Conservation (phyloP, 2,113 vertebrate species). For the Neolamprologus kungweensis region DNA sequence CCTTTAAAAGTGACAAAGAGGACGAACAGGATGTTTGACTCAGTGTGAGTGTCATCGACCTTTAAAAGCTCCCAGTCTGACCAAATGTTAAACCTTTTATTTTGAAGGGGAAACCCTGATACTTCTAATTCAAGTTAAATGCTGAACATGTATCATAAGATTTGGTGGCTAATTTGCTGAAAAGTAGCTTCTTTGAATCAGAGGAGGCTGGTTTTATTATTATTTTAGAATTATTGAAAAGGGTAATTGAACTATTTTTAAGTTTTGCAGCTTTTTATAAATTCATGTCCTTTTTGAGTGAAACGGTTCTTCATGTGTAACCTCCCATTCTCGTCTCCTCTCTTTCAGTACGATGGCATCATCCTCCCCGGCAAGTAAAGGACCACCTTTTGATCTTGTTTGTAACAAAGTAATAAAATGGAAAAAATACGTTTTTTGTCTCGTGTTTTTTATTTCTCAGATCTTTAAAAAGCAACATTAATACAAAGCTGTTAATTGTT, state of each 20-base stretch:
- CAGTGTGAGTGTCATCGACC: rapidly evolving
- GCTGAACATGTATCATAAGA: neutral
- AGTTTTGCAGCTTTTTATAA: rapidly evolving
- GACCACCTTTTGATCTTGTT: conserved; percentile 58
- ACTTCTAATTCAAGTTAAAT: neutral
- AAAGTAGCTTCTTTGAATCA: rapidly evolving
- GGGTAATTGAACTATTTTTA: neutral
- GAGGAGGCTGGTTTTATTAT: rapidly evolving
- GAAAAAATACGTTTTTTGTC: conserved; percentile 68
- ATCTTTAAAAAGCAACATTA: neutral
- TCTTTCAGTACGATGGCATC: conserved; percentile 90
- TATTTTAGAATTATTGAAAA: neutral
- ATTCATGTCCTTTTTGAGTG: rapidly evolving
- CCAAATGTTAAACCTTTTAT: neutral
- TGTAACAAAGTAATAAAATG: conserved; percentile 73
- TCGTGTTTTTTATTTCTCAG: neutral
- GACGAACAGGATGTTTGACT: rapidly evolving
- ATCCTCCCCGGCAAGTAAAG: conserved; percentile 96
- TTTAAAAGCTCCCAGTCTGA: neutral
- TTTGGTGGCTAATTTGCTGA: neutral
- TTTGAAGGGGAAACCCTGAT: neutral
- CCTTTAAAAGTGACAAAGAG: rapidly evolving
- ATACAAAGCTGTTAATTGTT: neutral
- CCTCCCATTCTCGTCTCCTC: rapidly evolving
- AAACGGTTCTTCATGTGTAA: neutral